A percentile compares a stretch with the other conserved stretches of the same genome.
Evolutionary conservation across 2,888 invertebrate genomes (phyloP).

Genomic region (Cheilosia soror): DNA sequence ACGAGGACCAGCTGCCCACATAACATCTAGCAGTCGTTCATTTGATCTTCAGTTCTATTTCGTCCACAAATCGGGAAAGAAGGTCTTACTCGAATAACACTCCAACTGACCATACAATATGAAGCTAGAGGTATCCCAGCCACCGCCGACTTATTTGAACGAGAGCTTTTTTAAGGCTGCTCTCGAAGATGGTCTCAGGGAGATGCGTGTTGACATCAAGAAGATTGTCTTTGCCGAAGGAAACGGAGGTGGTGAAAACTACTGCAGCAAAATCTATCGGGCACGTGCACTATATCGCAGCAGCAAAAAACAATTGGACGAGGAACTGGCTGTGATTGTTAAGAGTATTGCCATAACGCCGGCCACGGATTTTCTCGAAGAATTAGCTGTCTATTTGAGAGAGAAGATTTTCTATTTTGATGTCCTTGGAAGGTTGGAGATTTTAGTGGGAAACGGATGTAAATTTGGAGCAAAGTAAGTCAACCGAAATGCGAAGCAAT

Average conservation of each 20-base stretch:
- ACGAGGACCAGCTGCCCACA: background rate
- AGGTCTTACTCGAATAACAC: background rate
- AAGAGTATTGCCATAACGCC: constrained; percentile 82
- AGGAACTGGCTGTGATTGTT: constrained; percentile 81
- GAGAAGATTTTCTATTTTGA: constrained; percentile 84
- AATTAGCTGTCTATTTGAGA: constrained; percentile 83
- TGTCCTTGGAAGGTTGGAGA: constrained; percentile 83
- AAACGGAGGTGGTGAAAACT: constrained; percentile 81
- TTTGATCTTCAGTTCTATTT: constrained; percentile 48
- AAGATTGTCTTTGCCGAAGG: constrained; percentile 80
- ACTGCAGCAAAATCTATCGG: constrained; percentile 82
- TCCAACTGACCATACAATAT: constrained; percentile 28
- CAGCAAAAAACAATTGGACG: constrained; percentile 79
- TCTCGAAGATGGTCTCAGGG: constrained; percentile 81
- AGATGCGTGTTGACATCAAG: constrained; percentile 80
- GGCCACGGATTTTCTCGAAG: constrained; percentile 84
- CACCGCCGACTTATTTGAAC: constrained; percentile 80
- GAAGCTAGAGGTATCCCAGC: constrained; percentile 74
- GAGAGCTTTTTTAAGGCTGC: constrained; percentile 81
- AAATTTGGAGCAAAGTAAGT: constrained; percentile 81
- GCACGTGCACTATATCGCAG: constrained; percentile 79
- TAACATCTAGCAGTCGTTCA: constrained; percentile 39
- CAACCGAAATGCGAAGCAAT: background rate
- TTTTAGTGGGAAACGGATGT: constrained; percentile 82
- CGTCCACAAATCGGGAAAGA: constrained; percentile 25